Conservation (phyloP, 2,888 invertebrate species). For the Campopleginae sp. region DNA sequence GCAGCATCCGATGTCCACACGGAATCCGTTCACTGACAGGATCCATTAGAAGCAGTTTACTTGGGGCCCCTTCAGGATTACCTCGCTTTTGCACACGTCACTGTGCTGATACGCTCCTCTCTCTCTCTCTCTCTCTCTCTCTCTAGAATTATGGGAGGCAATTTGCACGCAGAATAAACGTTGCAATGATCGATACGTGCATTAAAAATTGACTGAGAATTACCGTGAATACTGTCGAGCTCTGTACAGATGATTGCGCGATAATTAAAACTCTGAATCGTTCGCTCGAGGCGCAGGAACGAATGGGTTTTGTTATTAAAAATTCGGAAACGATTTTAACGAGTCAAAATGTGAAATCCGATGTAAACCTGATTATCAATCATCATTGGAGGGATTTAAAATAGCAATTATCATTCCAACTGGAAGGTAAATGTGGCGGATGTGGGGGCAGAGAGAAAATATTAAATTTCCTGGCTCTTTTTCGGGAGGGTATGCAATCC, state of each 20-base stretch:
- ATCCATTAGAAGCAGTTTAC: slow-evolving; percentile 81
- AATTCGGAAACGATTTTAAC: background rate
- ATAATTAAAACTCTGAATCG: background rate
- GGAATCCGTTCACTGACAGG: slow-evolving; percentile 76
- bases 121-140: slow-evolving; percentile 39
- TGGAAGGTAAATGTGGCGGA: background rate
- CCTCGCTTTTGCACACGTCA: slow-evolving; percentile 65
- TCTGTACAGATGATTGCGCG: background rate
- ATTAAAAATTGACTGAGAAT: background rate
- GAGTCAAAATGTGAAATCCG: background rate
- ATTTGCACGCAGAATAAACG: background rate
- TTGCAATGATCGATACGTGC: background rate
- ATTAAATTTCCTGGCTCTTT: slow-evolving; percentile 39
- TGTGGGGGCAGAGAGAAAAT: slow-evolving; percentile 18
- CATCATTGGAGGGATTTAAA: slow-evolving; percentile 10
- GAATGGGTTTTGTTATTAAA: background rate
- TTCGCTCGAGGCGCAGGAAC: background rate
- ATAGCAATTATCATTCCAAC: slow-evolving; percentile 28
- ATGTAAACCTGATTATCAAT: slow-evolving; percentile 17
- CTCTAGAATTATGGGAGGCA: slow-evolving; percentile 36
- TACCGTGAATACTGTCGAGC: too few relatives aligned
- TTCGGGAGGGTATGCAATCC: slow-evolving; percentile 40
- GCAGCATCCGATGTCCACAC: slow-evolving; percentile 66
- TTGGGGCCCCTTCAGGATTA: slow-evolving; percentile 77
- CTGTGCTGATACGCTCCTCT: slow-evolving; percentile 40